Percentiles rank a stretch among this genome's conserved stretches.
These are phyloP conservation scores for Bambusicola thoracicus DNA, from an alignment of 2,113 vertebrate genomes.

Conservation along the genomic window DNA sequence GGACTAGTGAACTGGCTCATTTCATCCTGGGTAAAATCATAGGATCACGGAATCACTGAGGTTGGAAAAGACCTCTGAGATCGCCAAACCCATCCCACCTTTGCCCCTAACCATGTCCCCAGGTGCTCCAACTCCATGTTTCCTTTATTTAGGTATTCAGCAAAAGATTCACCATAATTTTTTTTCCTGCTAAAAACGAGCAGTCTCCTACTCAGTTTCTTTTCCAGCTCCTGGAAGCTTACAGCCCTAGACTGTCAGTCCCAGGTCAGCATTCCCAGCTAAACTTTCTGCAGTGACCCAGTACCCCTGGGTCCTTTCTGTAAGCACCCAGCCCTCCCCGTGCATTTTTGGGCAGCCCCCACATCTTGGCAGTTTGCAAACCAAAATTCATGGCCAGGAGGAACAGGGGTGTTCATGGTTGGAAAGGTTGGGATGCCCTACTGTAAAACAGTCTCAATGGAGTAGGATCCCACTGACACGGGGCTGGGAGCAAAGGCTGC, in stretches of 20 bases:
- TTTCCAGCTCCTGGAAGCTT: not conserved
- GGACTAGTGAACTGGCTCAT: not conserved
- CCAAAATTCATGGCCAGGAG: not conserved
- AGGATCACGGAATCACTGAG: not conserved
- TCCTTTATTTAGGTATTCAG: conserved; percentile 5
- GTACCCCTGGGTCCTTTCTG: not conserved
- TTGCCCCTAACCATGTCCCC: not conserved
- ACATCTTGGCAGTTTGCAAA: not conserved
- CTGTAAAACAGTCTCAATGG: not conserved
- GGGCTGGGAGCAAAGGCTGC: not conserved
- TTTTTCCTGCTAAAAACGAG: conserved; percentile 33
- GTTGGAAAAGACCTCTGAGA: not conserved
- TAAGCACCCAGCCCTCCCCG: not conserved
- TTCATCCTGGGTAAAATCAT: not conserved
- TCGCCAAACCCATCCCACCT: not conserved
- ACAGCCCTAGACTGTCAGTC: not conserved
- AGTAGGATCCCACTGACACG: not conserved
- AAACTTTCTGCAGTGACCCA: too few species aligned
- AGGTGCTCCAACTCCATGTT: not conserved
- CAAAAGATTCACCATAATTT: conserved; percentile 18
- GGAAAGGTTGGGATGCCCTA: not conserved
- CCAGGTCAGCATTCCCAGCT: not conserved
- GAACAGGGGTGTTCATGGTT: not conserved
- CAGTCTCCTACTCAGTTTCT: not conserved
- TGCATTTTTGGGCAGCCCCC: not conserved